phyloP scores from a whole-genome alignment of 1,140 invertebrate genomes.

The Psilanteris sp. region DNA sequence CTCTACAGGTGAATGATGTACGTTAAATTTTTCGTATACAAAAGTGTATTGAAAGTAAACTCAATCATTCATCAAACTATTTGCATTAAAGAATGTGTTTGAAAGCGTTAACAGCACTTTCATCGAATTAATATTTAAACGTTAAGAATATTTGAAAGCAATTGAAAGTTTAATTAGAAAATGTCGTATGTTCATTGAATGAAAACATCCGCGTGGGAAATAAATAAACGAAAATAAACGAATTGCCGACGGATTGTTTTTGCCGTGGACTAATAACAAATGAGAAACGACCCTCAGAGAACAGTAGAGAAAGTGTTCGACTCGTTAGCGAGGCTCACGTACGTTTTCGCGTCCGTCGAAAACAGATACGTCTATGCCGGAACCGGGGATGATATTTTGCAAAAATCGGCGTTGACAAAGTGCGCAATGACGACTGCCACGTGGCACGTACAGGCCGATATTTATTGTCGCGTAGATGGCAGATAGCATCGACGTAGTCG shows the following conservation, averaged over 20 bases:
- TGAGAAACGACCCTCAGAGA: slow-evolving; percentile 23
- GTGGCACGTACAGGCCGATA: slow-evolving; percentile 53
- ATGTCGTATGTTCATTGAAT: neutral
- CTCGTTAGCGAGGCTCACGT: slow-evolving; percentile 17
- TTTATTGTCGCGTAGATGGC: slow-evolving; percentile 67
- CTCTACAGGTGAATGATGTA: too few relatives aligned
- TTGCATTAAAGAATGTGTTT: too few relatives aligned
- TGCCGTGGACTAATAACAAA: slow-evolving; percentile 34
- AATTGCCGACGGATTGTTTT: slow-evolving; percentile 35
- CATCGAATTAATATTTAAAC: too few relatives aligned
- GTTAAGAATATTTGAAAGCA: too few relatives aligned
- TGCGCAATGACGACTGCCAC: slow-evolving; percentile 52
- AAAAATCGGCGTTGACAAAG: slow-evolving; percentile 56
- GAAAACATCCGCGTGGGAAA: neutral
- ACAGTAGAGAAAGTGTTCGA: slow-evolving; percentile 24
- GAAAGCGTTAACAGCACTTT: too few relatives aligned
- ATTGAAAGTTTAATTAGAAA: neutral
- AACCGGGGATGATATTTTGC: slow-evolving; percentile 48
- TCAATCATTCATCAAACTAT: too few relatives aligned
- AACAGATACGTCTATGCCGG: slow-evolving; percentile 54
- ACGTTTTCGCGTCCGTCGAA: slow-evolving; percentile 23
- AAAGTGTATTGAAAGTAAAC: too few relatives aligned
- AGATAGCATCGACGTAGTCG: slow-evolving; percentile 60
- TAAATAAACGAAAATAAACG: slow-evolving; percentile 24
- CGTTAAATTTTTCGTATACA: too few relatives aligned